Evolutionary conservation across 2,113 vertebrate genomes (phyloP).

Genomic region (Saccopteryx leptura): DNA sequence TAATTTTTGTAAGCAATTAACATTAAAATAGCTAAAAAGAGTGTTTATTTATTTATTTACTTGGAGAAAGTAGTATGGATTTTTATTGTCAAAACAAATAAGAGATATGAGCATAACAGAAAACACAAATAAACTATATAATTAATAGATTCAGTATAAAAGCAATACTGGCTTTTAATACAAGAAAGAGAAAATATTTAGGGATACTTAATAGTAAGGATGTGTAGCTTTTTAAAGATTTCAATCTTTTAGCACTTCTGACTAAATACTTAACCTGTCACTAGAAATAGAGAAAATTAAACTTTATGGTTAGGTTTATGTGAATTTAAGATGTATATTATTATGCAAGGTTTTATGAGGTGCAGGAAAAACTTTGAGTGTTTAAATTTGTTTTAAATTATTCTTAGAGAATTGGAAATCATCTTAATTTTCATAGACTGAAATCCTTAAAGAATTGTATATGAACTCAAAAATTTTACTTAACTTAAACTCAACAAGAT

Average conservation of each 20-base stretch:
- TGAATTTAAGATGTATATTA: background rate
- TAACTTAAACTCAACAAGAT: constrained; percentile 10
- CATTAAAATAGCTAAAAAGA: too few species aligned
- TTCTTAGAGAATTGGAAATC: constrained; percentile 1
- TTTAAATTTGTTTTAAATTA: constrained; percentile 57
- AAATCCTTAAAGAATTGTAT: background rate
- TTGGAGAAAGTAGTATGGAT: too few species aligned
- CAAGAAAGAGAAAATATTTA: background rate
- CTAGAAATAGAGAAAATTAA: constrained; percentile 34
- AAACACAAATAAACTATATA: background rate
- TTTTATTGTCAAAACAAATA: too few species aligned
- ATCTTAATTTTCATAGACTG: background rate
- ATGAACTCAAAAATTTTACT: constrained; percentile 22
- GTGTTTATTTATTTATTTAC: too few species aligned
- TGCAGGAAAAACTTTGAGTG: background rate
- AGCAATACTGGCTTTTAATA: background rate
- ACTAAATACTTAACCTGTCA: background rate
- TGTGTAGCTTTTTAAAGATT: background rate
- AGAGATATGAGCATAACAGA: too few species aligned
- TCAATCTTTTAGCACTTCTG: background rate
- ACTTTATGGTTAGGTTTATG: background rate
- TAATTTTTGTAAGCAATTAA: too few species aligned
- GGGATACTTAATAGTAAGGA: background rate
- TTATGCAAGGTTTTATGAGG: background rate
- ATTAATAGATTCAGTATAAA: background rate